Conservation (phyloP, 2,113 vertebrate genomes). For the Perognathus longimembris region DNA sequence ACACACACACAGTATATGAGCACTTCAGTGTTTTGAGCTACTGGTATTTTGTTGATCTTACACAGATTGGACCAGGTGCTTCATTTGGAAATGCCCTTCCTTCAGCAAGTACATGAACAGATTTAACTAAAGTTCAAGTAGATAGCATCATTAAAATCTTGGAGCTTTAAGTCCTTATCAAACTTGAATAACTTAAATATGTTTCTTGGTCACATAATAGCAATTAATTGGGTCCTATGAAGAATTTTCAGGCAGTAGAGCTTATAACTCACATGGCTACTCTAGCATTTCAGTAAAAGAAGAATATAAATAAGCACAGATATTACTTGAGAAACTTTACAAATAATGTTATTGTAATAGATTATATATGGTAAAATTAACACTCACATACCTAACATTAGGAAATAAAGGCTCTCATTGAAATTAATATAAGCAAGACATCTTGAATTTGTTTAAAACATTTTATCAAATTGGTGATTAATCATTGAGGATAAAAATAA, state of each 20-base stretch:
- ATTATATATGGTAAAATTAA: conserved; percentile 8
- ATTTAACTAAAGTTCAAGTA: conserved; percentile 22
- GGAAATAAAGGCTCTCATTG: background rate
- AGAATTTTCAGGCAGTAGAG: background rate
- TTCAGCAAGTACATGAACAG: background rate
- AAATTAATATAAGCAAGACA: background rate
- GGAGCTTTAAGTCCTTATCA: background rate
- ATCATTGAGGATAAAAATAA: background rate
- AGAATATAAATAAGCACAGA: conserved; percentile 12
- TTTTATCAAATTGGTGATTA: too few relatives aligned
- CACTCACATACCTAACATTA: background rate
- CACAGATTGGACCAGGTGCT: background rate
- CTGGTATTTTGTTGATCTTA: background rate
- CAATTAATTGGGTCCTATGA: conserved; percentile 7
- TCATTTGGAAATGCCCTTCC: background rate
- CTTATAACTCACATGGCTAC: background rate
- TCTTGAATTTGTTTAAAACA: too few relatives aligned
- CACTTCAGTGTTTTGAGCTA: background rate
- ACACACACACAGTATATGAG: background rate
- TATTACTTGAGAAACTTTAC: background rate
- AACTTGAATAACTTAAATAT: conserved; percentile 28
- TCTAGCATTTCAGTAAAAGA: background rate
- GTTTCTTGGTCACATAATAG: background rate
- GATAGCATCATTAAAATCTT: background rate
- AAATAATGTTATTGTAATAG: conserved; percentile 20